Evolutionary conservation across 2,113 vertebrate genomes (phyloP), one percentile per base, ranked within the genome.

Genomic region (Clarias batrachus): DNA sequence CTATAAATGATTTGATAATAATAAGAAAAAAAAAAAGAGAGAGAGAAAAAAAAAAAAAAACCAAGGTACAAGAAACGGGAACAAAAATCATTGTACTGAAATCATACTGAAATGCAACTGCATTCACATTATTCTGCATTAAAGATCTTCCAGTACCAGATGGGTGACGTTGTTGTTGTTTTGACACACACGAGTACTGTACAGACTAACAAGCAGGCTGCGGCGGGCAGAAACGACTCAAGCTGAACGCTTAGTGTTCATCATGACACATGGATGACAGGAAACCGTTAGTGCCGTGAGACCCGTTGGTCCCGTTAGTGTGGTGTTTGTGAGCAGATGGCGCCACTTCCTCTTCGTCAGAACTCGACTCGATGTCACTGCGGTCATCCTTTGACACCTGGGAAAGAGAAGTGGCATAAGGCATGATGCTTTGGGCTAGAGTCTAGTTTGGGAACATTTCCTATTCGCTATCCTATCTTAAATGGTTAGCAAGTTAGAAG

Each of bases 321-420:
- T 98, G 96, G 0, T 89, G 90, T 90, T 92, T 97, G 92, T 96
- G 97, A 87, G 93, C 92, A 74, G 94, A 91, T 65, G 94, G 94
- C 63, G 93, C 92, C 33, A 94, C 93, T 87, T 96, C 96, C 9
- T 99, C 98, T 90, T 99, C 98, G 56, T 99, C 98, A 77, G 97
- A 99, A 94, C 98, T 98, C 84, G 96, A 98, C 93, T 99, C 98
- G 21, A 99, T 95, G 88, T 99, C 98, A 82, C 98, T 99, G 90
- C 96, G 95, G 90, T 97, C 95, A 88, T 99, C 98, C 93, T 97
- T 99, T 88, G 96, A 95, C 90, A 98, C 97, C 98, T 99, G 93
- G 0, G 62, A 77, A 66, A 68, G 71, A 63, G 12, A 79, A 48
- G 7, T 30, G 48, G 19, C 19, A 48, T 79, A 3, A 74, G 19